Evolutionary conservation across 2,113 vertebrate species (phyloP).

Genomic region (Galbula dea): DNA sequence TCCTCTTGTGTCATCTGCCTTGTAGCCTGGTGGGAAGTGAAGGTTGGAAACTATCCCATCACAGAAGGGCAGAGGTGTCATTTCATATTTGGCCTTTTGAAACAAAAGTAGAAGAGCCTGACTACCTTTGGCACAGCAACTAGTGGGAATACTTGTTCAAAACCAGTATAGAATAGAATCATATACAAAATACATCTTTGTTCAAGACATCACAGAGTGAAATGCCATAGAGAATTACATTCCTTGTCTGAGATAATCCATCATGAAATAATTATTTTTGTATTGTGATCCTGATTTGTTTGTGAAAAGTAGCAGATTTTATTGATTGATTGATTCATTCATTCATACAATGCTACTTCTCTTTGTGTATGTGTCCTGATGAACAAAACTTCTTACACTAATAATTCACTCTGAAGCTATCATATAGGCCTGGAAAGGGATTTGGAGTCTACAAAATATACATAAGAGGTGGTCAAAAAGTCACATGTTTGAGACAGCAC

Average conservation of each 20-base stretch:
- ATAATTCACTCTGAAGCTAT: not conserved
- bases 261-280: not conserved
- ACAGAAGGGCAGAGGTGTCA: not conserved
- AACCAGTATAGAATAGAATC: not conserved
- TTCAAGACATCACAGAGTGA: not conserved
- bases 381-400: not conserved
- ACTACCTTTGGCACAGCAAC: not conserved
- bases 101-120: not conserved
- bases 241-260: not conserved
- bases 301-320: not conserved
- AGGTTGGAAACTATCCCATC: not conserved
- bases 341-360: too few relatives aligned
- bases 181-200: not conserved
- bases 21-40: not conserved
- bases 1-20: not conserved
- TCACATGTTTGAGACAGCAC: not conserved
- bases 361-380: not conserved
- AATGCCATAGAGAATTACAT: not conserved
- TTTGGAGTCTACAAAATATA: not conserved
- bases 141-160: not conserved
- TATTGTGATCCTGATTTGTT: not conserved
- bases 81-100: not conserved
- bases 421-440: not conserved
- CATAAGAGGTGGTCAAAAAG: not conserved
- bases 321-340: too few relatives aligned